Evolutionary conservation across 1,140 invertebrate species (phyloP), one percentile per base, ranked within the genome.

Genomic region (Asobara japonica): DNA sequence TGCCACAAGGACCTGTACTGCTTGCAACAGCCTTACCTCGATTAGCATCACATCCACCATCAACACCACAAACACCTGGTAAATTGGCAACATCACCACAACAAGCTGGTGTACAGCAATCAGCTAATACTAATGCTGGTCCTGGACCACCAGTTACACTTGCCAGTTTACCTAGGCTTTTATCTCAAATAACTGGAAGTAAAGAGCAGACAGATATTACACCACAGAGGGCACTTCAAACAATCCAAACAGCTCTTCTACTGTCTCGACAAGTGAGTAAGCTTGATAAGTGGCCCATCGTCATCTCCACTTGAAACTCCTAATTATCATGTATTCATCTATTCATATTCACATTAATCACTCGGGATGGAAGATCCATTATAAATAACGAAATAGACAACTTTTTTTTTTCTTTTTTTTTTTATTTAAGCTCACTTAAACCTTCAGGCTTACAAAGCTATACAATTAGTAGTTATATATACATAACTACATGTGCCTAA

Each of bases 21-120:
- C 83, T 93, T 81, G 91, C 92, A 72, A 92, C 91, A 82, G 92
- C 92, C 67, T 87, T 93, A 85, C 93, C 93, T 62, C 90, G 93
- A 30, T 87, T 94, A 79, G 87, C 91, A 77, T 92, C 91, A 41
- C 89, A 90, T 79, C 89, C 90, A 76, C 82, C 84, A 61, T 82
- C 79, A 27, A 83, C 84, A 38, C 81, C 85, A 27, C 85, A 88
- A 76, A 78, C 84, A 56, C 79, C 88, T 68, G 87, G 83, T 10
- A 89, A 88, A 74, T 82, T 89, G 60, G 62, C 70, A 29, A 87
- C 78, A 75, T 89, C 88, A 20, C 87, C 89, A 30, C 60, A 62
- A 8, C 60, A 62, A 5, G 86, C 85, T 73, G 86, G 81, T 13
- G 41, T 25, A 80, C 86, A 81, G 80, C 87, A 83, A 76, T 11